Conservation (phyloP, 2,113 vertebrate genomes). For the Callithrix jacchus region DNA sequence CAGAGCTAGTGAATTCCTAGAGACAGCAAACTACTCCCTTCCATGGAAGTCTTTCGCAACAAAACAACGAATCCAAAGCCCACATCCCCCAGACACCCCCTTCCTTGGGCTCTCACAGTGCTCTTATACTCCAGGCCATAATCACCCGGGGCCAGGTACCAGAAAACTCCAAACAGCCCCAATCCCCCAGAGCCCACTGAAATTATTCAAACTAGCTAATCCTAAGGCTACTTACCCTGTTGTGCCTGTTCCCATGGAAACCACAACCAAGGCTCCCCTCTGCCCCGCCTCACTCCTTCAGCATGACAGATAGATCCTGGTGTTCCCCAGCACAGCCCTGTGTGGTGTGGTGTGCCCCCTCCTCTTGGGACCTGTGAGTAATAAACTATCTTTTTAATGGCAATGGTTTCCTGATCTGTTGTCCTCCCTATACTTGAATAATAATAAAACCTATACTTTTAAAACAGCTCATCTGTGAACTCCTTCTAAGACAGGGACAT, state of each 20-base stretch:
- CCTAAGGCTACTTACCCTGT: not conserved
- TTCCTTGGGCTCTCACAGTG: not conserved
- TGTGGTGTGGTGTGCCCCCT: rapidly evolving
- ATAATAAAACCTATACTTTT: not conserved
- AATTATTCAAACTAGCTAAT: not conserved
- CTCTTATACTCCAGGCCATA: not conserved
- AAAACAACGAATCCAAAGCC: not conserved
- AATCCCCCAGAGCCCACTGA: rapidly evolving
- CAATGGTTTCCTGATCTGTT: not conserved
- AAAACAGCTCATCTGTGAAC: not conserved
- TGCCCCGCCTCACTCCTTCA: not conserved
- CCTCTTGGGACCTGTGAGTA: not conserved
- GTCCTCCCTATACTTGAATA: not conserved
- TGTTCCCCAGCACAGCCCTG: not conserved
- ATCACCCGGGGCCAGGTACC: not conserved
- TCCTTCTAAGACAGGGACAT: not conserved
- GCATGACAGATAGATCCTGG: rapidly evolving
- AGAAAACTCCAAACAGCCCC: not conserved
- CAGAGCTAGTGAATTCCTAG: not conserved
- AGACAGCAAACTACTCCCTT: not conserved
- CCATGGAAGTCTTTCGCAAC: not conserved
- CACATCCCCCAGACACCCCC: too few relatives aligned
- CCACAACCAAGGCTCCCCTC: too few relatives aligned
- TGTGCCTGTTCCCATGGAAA: not conserved
- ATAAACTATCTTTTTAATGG: not conserved